A percentile compares a stretch with the other conserved stretches of the same genome.
phyloP scores from a whole-genome alignment of 1,140 invertebrate species.

The Maniola jurtina region DNA sequence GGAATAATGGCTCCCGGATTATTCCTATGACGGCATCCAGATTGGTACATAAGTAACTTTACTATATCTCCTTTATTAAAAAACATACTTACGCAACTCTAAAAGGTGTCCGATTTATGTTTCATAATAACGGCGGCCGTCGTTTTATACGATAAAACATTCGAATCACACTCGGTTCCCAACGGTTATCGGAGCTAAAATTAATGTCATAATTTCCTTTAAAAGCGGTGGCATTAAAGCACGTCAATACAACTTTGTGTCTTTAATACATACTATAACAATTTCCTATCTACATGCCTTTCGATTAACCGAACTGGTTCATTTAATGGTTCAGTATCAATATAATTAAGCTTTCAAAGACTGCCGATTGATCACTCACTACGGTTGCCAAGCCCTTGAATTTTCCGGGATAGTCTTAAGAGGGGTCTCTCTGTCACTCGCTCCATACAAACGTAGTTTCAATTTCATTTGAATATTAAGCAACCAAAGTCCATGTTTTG shows the following conservation, averaged over 20 bases:
- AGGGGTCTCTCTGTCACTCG: no score
- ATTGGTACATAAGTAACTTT: no score
- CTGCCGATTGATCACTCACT: slow-evolving; percentile 48
- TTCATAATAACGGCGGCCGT: background rate
- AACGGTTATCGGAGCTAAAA: slow-evolving; percentile 11
- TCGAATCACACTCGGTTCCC: slow-evolving; percentile 14
- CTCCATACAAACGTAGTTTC: no score
- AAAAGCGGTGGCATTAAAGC: slow-evolving; percentile 19
- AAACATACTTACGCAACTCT: background rate
- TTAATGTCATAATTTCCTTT: slow-evolving; percentile 27
- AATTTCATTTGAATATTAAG: no score
- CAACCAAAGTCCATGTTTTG: no score
- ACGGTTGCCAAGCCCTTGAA: background rate
- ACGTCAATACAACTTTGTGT: slow-evolving; percentile 19
- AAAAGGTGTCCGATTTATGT: slow-evolving; percentile 1
- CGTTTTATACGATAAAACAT: background rate
- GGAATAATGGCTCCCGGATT: no score
- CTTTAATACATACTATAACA: slow-evolving; percentile 27
- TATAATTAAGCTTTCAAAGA: slow-evolving; percentile 71
- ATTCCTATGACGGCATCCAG: no score
- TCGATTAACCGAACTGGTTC: slow-evolving; percentile 62
- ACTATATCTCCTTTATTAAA: background rate
- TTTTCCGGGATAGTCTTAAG: background rate
- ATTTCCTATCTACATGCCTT: slow-evolving; percentile 24
- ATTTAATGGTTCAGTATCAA: slow-evolving; percentile 67